phyloP scores from a whole-genome alignment of 2,113 vertebrate genomes.

The Saimiri boliviensis region DNA sequence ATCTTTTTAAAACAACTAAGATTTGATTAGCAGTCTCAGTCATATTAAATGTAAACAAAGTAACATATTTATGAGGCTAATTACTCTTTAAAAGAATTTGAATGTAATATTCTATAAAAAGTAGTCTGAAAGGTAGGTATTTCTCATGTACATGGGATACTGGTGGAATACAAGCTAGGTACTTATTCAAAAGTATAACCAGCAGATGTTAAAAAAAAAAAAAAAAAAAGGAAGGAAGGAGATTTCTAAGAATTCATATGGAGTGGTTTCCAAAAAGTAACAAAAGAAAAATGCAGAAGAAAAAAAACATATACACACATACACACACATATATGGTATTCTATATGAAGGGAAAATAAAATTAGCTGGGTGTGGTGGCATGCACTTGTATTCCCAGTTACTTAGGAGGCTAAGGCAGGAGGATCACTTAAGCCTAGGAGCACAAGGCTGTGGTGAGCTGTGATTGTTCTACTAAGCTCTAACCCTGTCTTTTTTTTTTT shows the following conservation, averaged over 20 bases:
- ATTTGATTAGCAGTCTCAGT: background rate
- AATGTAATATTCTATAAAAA: background rate
- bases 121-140: background rate
- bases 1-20: background rate
- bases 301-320: too few species aligned
- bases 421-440: too few species aligned
- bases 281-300: background rate
- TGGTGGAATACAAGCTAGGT: background rate
- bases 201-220: background rate
- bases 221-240: background rate
- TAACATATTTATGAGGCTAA: background rate
- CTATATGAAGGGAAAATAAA: background rate
- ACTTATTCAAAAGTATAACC: background rate
- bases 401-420: too few species aligned
- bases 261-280: background rate
- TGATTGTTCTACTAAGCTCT: too few species aligned
- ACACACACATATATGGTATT: background rate
- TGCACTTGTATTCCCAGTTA: too few species aligned
- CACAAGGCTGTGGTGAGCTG: background rate
- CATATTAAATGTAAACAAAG: background rate
- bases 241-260: background rate
- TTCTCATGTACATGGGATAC: background rate
- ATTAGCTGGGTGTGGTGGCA: too few species aligned
- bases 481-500: too few species aligned
- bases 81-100: slow-evolving; percentile 7